Conservation (phyloP, 64 coral and sea anemone species). For the Montipora sp. region DNA sequence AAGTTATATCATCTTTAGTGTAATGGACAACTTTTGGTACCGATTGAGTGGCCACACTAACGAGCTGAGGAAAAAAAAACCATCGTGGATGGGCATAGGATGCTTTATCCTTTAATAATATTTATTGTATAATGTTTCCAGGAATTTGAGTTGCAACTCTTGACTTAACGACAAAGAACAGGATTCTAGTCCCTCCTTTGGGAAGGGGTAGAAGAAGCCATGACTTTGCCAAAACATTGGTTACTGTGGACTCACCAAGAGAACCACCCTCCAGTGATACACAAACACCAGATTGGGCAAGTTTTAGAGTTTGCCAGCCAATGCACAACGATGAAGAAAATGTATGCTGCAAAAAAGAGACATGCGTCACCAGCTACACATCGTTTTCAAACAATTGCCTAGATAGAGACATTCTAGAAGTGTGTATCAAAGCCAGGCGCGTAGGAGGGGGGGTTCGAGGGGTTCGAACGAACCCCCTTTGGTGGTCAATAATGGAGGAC, state of each 20-base stretch:
- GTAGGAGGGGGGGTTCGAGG: too few relatives aligned
- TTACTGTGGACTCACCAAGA: background rate
- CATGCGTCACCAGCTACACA: slow-evolving; percentile 38
- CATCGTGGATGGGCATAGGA: too few relatives aligned
- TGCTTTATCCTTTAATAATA: too few relatives aligned
- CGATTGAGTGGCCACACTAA: background rate
- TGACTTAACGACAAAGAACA: background rate
- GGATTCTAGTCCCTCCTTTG: too few relatives aligned
- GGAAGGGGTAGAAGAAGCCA: slow-evolving; percentile 16
- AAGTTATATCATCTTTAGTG: too few relatives aligned
- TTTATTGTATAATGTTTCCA: background rate
- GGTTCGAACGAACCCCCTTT: too few relatives aligned
- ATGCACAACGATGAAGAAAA: slow-evolving; percentile 32
- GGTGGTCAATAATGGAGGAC: too few relatives aligned
- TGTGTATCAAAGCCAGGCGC: slow-evolving; percentile 30
- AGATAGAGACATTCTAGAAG: background rate
- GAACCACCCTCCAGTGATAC: background rate
- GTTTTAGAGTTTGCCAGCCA: slow-evolving; percentile 6
- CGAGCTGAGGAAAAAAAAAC: too few relatives aligned
- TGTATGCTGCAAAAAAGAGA: slow-evolving; percentile 28
- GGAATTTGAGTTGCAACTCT: background rate
- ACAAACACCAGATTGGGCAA: slow-evolving; percentile 13
- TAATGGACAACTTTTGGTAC: too few relatives aligned
- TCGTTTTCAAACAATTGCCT: slow-evolving; percentile 31
- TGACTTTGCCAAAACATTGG: slow-evolving; percentile 47